Evolutionary conservation across 1,140 invertebrate species (phyloP).

Genomic region (Drosophila prosaltans): DNA sequence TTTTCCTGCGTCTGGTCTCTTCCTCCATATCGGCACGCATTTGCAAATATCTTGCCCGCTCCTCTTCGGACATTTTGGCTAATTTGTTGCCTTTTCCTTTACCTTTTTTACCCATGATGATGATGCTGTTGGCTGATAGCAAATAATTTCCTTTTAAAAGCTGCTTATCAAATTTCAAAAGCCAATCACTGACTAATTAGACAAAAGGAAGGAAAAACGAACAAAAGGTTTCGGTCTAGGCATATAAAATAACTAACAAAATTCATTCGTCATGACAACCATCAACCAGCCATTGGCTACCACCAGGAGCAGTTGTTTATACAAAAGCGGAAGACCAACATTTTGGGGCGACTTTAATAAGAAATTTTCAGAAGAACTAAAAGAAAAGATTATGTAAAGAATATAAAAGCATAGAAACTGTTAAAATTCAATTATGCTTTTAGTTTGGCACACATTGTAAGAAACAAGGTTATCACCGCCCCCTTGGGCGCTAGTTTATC

Average conservation of each 20-base stretch:
- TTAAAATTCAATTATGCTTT: too few relatives aligned
- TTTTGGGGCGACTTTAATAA: background rate
- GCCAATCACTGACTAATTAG: constrained; percentile 55
- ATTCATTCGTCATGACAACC: constrained; percentile 31
- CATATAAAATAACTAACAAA: constrained; percentile 37
- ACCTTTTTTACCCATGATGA: constrained; percentile 87
- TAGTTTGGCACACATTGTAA: too few relatives aligned
- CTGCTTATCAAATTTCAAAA: constrained; percentile 62
- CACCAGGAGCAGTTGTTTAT: background rate
- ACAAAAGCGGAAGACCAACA: background rate
- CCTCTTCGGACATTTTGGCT: constrained; percentile 92
- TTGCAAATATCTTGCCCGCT: constrained; percentile 90
- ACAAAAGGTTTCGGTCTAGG: constrained; percentile 16
- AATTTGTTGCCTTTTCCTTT: constrained; percentile 88
- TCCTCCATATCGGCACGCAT: constrained; percentile 91
- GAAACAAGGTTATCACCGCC: background rate
- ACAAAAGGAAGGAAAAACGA: constrained; percentile 18
- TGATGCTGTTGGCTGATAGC: constrained; percentile 2
- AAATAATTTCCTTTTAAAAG: constrained; percentile 32
- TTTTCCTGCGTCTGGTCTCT: constrained; percentile 89
- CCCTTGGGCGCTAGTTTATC: background rate
- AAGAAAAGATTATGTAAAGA: too few relatives aligned
- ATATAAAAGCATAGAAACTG: too few relatives aligned
- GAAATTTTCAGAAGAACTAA: too few relatives aligned
- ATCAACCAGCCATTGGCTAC: constrained; percentile 3